Conservation (phyloP, 2,888 invertebrate genomes). For the Zaprionus bogoriensis region DNA sequence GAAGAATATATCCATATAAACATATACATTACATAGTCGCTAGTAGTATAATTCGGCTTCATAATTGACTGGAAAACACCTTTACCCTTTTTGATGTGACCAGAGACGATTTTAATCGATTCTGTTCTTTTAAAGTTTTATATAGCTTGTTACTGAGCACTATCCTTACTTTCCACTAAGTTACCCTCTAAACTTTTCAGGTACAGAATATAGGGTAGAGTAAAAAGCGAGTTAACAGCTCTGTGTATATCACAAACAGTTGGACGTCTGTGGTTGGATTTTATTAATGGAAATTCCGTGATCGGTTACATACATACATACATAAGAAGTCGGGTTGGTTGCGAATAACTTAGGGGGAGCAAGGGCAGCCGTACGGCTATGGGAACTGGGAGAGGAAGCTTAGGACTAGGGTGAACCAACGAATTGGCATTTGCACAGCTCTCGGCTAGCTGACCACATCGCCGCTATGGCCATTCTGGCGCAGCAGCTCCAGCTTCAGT, state of each 20-base stretch:
- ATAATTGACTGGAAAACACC: no score
- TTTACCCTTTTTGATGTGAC: no score
- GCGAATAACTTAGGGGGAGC: conserved; percentile 57
- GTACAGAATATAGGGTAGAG: background rate
- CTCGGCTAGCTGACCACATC: conserved; percentile 89
- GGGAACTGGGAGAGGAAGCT: conserved; percentile 27
- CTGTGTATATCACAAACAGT: conserved; percentile 51
- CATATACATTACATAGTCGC: no score
- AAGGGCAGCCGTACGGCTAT: background rate
- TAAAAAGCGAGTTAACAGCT: conserved; percentile 1
- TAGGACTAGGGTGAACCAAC: conserved; percentile 45
- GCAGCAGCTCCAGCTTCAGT: conserved; percentile 90
- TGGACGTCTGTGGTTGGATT: conserved; percentile 41
- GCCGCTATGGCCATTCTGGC: conserved; percentile 87
- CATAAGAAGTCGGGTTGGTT: conserved; percentile 31
- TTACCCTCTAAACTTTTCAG: no score
- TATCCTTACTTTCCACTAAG: no score
- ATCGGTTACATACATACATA: conserved; percentile 56
- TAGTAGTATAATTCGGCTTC: no score
- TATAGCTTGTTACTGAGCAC: no score
- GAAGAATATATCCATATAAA: no score
- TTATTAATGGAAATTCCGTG: conserved; percentile 58
- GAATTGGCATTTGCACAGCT: conserved; percentile 13
- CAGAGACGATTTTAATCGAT: no score
- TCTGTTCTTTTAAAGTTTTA: no score